Conservation (phyloP, 2,888 invertebrate genomes). For the Zele albiditarsus region DNA sequence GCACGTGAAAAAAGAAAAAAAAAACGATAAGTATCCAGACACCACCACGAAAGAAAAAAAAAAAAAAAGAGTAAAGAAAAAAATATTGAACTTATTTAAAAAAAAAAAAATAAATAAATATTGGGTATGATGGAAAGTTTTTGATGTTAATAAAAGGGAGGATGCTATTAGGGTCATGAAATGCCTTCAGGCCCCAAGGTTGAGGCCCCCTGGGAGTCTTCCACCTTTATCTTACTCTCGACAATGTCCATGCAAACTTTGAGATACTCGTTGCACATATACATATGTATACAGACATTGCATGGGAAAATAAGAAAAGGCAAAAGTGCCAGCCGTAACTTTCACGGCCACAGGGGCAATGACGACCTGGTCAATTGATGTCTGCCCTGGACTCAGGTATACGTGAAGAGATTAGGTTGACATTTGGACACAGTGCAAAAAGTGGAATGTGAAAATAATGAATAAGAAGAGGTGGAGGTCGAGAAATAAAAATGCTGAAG, state of each 20-base stretch:
- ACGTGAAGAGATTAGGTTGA: conserved; percentile 49
- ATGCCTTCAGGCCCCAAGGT: conserved; percentile 19
- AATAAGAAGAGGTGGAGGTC: conserved; percentile 9
- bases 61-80: background rate
- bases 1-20: conserved; percentile 13
- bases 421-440: background rate
- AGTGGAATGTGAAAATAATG: background rate
- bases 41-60: background rate
- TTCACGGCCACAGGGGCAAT: conserved; percentile 68
- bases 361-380: conserved; percentile 63
- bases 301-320: conserved; percentile 33
- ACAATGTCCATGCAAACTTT: conserved; percentile 14
- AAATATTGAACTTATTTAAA: conserved; percentile 14
- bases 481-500: conserved; percentile 7
- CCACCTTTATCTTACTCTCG: conserved; percentile 1
- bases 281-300: conserved; percentile 1
- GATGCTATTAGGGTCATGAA: conserved; percentile 47
- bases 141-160: conserved; percentile 14
- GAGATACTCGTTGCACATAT: background rate
- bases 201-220: background rate
- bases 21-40: background rate
- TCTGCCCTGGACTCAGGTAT: conserved; percentile 43
- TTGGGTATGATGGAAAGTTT: conserved; percentile 15
- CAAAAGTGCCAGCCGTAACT: conserved; percentile 55
- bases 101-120: conserved; percentile 21